These are phyloP conservation scores for Drosophila planitibia DNA, from an alignment of 2,888 invertebrate genomes.

Conservation along the genomic window DNA sequence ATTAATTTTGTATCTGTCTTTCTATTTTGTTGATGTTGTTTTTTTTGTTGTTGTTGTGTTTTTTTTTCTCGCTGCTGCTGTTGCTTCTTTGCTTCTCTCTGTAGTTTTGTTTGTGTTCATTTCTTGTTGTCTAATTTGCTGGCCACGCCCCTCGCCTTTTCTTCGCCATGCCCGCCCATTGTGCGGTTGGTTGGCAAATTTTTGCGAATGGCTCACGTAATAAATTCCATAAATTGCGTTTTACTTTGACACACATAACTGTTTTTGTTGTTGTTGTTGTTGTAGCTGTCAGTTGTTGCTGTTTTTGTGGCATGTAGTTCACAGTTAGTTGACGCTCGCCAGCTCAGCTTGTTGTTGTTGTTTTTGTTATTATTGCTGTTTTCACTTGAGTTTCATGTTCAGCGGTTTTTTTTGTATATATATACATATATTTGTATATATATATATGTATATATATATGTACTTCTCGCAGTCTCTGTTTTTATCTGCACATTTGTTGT, in stretches of 20 bases:
- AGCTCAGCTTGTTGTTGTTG: constrained; percentile 28
- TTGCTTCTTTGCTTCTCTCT: constrained; percentile 1
- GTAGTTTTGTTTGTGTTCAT: constrained; percentile 7
- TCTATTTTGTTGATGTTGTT: constrained; percentile 16
- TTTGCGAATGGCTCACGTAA: constrained; percentile 76
- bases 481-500: constrained; percentile 68
- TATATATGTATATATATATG: not conserved
- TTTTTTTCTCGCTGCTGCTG: not conserved
- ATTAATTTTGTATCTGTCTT: constrained; percentile 60
- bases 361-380: constrained; percentile 51
- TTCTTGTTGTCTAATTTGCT: constrained; percentile 43
- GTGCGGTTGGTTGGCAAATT: constrained; percentile 49
- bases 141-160: constrained; percentile 33
- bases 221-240: constrained; percentile 79
- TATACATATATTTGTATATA: not conserved
- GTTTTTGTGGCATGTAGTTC: constrained; percentile 66
- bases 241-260: constrained; percentile 77
- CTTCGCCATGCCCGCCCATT: constrained; percentile 6
- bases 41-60: not conserved
- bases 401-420: constrained; percentile 19
- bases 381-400: constrained; percentile 64
- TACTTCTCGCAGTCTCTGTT: constrained; percentile 54
- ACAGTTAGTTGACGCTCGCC: constrained; percentile 62
- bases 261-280: constrained; percentile 40
- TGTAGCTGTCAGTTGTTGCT: constrained; percentile 52